Evolutionary conservation across 2,113 vertebrate genomes (phyloP).

Genomic region (Gobio gobio): DNA sequence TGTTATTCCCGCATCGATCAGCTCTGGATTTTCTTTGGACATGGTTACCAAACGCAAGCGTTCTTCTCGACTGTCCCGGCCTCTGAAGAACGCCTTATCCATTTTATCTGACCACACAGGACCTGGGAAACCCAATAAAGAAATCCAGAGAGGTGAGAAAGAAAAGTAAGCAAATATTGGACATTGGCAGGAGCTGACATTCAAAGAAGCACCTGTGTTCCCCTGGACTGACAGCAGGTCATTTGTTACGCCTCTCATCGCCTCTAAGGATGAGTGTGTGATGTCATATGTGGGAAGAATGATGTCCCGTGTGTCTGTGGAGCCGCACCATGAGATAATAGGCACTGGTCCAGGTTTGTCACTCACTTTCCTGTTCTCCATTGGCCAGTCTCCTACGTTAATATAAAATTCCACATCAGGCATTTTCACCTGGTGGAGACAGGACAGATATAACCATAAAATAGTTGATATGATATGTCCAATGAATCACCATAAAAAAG

Average conservation of each 20-base stretch:
- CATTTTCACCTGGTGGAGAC: slow-evolving; percentile 78
- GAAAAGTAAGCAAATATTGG: neutral
- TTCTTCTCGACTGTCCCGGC: slow-evolving; percentile 90
- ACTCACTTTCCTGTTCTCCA: slow-evolving; percentile 80
- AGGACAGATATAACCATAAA: neutral
- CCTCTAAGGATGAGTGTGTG: slow-evolving; percentile 91
- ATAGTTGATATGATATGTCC: neutral
- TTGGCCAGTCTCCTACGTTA: slow-evolving; percentile 93
- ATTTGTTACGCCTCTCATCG: slow-evolving; percentile 88
- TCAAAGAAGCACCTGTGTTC: slow-evolving; percentile 81
- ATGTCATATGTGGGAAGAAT: slow-evolving; percentile 91
- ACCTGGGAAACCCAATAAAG: slow-evolving; percentile 67
- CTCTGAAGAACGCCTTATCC: slow-evolving; percentile 86
- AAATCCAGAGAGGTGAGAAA: neutral
- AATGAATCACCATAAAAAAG: neutral
- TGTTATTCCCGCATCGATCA: slow-evolving; percentile 93
- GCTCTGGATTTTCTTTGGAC: slow-evolving; percentile 83
- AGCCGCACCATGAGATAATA: slow-evolving; percentile 93
- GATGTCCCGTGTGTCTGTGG: slow-evolving; percentile 85
- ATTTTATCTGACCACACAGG: slow-evolving; percentile 89
- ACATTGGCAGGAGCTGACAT: neutral
- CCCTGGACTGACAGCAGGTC: slow-evolving; percentile 94
- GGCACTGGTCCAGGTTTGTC: slow-evolving; percentile 81
- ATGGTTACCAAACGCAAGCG: slow-evolving; percentile 83
- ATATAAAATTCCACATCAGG: slow-evolving; percentile 91